phyloP scores from a whole-genome alignment of 2,113 vertebrate genomes.

The Xiphias gladius region DNA sequence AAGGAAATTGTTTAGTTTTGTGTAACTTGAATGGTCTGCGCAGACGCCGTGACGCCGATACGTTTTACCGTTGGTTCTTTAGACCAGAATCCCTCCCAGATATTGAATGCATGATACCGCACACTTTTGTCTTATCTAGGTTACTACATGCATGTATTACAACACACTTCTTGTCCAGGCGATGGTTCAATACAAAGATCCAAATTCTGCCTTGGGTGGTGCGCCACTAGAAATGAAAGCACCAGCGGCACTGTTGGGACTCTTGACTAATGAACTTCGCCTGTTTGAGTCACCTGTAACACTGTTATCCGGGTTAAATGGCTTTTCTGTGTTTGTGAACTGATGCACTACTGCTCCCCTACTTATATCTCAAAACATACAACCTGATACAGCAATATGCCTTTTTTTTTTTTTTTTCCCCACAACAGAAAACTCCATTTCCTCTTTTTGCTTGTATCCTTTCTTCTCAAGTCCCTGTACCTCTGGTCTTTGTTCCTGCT shows the following conservation, averaged over 20 bases:
- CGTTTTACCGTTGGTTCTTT: no score
- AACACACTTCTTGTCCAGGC: neutral
- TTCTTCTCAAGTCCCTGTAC: neutral
- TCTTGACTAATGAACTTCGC: neutral
- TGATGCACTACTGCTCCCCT: neutral
- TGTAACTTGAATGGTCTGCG: no score
- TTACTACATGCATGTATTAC: neutral
- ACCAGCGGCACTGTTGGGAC: no score
- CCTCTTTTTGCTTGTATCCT: neutral
- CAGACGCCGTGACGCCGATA: no score
- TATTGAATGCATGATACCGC: neutral
- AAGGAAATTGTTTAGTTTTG: no score
- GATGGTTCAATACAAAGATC: neutral
- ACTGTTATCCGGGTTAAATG: neutral
- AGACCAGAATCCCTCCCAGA: neutral
- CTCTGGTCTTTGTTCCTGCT: constrained; percentile 32
- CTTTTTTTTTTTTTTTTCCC: neutral
- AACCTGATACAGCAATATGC: neutral
- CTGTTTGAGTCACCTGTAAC: neutral
- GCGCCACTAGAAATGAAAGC: neutral
- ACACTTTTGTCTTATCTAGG: neutral
- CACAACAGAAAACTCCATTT: constrained; percentile 13
- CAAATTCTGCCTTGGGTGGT: neutral
- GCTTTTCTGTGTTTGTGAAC: neutral
- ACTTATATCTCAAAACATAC: neutral